These are phyloP conservation scores for Ifrita kowaldi DNA, from an alignment of 2,113 vertebrate genomes.

Conservation along the genomic window DNA sequence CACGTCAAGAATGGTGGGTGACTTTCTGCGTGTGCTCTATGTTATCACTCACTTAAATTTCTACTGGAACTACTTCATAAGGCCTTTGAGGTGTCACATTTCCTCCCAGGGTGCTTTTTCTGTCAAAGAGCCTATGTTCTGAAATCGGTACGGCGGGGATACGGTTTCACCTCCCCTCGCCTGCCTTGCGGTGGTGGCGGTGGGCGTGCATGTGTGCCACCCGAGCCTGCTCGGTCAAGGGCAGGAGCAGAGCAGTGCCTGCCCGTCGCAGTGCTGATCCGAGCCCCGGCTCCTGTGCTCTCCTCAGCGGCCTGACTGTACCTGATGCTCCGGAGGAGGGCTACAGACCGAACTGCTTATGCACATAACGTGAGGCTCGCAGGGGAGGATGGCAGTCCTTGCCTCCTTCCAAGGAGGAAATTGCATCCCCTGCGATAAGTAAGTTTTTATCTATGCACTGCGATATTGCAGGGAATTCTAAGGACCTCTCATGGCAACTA, in stretches of 20 bases:
- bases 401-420: background rate
- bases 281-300: background rate
- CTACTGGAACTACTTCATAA: conserved; percentile 16
- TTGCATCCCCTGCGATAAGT: background rate
- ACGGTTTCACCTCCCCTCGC: background rate
- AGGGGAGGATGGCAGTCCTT: background rate
- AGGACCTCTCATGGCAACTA: conserved; percentile 33
- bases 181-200: background rate
- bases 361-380: background rate
- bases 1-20: background rate
- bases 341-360: background rate
- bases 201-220: background rate
- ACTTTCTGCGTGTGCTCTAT: background rate
- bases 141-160: background rate
- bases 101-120: background rate
- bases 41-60: conserved; percentile 28
- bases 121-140: background rate
- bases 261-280: background rate
- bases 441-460: conserved; percentile 9
- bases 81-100: background rate
- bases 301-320: background rate
- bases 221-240: background rate
- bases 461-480: conserved; percentile 33
- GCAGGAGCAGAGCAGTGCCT: background rate
- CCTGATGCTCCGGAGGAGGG: background rate